Percentiles rank a stretch among this genome's conserved stretches.
Conservation (phyloP, 2,113 vertebrate species). For the Myotis brandtii region DNA sequence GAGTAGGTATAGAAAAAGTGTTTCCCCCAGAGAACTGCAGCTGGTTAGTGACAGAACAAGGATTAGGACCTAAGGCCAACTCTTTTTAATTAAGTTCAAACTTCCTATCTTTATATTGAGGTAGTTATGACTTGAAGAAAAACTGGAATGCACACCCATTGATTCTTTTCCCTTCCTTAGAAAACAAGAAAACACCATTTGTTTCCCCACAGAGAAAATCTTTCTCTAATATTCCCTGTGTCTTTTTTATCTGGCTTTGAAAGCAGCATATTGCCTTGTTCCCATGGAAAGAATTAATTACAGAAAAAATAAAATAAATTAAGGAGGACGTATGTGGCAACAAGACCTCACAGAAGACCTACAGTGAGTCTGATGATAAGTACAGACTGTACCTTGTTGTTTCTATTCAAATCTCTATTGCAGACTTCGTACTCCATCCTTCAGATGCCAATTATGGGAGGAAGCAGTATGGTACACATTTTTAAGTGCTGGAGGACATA, state of each 20-base stretch:
- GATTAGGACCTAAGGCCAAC: background rate
- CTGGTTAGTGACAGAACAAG: background rate
- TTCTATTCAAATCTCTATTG: background rate
- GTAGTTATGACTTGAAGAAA: background rate
- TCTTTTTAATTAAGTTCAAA: background rate
- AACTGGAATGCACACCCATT: background rate
- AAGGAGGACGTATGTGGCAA: slow-evolving; percentile 46
- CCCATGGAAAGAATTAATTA: slow-evolving; percentile 68
- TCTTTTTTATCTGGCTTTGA: slow-evolving; percentile 48
- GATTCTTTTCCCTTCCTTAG: background rate
- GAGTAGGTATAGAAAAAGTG: background rate
- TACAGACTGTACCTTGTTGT: slow-evolving; percentile 45
- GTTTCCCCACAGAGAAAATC: background rate
- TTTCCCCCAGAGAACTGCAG: background rate
- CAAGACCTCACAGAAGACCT: slow-evolving; percentile 49
- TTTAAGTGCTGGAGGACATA: slow-evolving; percentile 57
- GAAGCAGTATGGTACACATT: background rate
- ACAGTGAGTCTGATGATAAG: slow-evolving; percentile 38
- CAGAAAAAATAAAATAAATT: slow-evolving; percentile 56
- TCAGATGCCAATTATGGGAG: slow-evolving; percentile 20
- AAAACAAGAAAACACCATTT: background rate
- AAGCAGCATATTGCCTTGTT: slow-evolving; percentile 44
- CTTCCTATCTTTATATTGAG: background rate
- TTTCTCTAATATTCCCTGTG: slow-evolving; percentile 33
- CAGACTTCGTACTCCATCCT: background rate